Conservation (phyloP, 2,888 invertebrate species). For the Hydroisotoma schaefferi region DNA sequence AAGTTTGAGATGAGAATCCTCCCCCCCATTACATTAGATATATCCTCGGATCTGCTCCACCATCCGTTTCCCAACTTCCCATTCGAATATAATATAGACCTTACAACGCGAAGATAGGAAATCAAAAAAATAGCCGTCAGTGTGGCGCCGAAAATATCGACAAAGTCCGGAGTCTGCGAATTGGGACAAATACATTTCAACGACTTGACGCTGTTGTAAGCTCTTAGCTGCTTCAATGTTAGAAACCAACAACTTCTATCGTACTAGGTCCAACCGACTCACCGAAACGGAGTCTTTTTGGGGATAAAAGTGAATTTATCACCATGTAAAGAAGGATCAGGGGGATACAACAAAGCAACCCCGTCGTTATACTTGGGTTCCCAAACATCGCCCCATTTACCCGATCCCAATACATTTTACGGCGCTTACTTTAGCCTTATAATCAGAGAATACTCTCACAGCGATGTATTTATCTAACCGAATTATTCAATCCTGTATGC, state of each 20-base stretch:
- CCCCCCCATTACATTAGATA: constrained; percentile 11
- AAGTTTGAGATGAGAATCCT: constrained; percentile 7
- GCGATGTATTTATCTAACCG: too few species aligned
- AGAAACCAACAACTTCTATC: background rate
- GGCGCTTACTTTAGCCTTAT: too few species aligned
- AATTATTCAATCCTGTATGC: too few species aligned
- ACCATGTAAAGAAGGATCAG: constrained; percentile 28
- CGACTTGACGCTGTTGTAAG: constrained; percentile 33
- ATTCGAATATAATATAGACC: constrained; percentile 7
- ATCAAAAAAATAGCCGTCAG: constrained; percentile 41
- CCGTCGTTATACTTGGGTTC: too few species aligned
- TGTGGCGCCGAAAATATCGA: constrained; percentile 48
- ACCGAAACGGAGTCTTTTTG: constrained; percentile 15
- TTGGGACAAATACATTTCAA: constrained; percentile 43
- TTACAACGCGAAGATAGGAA: constrained; percentile 15
- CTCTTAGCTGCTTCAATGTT: too few species aligned
- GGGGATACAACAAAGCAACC: background rate
- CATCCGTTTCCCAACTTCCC: constrained; percentile 20
- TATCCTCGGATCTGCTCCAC: too few species aligned
- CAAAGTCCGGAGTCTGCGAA: constrained; percentile 47
- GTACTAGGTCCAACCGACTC: constrained; percentile 1
- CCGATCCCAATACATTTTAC: too few species aligned
- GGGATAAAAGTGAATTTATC: constrained; percentile 27
- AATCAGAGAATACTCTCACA: too few species aligned
- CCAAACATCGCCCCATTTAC: too few species aligned